These are phyloP conservation scores for Cassiopea andromeda DNA, from an alignment of 30 jellyfish, hydroid and myxozoan genomes.

Conservation along the genomic window DNA sequence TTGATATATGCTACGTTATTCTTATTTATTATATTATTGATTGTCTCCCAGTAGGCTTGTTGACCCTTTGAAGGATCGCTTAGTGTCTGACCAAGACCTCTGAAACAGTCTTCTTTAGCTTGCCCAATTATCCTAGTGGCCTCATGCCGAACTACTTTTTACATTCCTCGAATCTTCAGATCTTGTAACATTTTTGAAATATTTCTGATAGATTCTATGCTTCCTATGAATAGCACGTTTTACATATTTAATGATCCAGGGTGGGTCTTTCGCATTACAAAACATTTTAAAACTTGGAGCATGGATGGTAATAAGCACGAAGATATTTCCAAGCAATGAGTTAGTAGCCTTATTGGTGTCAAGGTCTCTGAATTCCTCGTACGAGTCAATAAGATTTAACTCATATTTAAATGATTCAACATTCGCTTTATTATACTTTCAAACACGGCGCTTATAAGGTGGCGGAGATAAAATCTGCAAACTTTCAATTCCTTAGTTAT, in stretches of 20 bases:
- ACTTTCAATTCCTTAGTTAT: neutral
- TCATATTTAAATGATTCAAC: constrained; percentile 29
- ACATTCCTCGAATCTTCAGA: constrained; percentile 23
- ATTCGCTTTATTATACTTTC: constrained; percentile 28
- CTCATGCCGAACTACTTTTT: constrained; percentile 32
- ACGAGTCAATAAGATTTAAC: constrained; percentile 7
- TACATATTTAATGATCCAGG: constrained; percentile 35
- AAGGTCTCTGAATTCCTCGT: constrained; percentile 12
- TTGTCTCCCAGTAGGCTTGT: constrained; percentile 31
- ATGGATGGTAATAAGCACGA: constrained; percentile 5
- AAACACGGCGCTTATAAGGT: constrained; percentile 23
- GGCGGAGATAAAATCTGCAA: neutral
- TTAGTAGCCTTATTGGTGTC: constrained; percentile 23
- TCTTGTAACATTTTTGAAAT: constrained; percentile 14
- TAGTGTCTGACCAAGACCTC: constrained; percentile 27
- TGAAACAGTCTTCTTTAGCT: constrained; percentile 36
- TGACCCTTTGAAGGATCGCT: constrained; percentile 52
- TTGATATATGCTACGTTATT: neutral
- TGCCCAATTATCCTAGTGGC: constrained; percentile 36
- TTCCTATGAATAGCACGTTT: constrained; percentile 1
- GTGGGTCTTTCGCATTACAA: constrained; percentile 45
- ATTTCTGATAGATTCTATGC: constrained; percentile 20
- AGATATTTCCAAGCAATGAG: neutral
- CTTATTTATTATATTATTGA: constrained; percentile 21
- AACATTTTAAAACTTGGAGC: constrained; percentile 12